Evolutionary conservation across 2,797 vertebrate genomes (phyloP).

Genomic region (Diplodus puntazzo): DNA sequence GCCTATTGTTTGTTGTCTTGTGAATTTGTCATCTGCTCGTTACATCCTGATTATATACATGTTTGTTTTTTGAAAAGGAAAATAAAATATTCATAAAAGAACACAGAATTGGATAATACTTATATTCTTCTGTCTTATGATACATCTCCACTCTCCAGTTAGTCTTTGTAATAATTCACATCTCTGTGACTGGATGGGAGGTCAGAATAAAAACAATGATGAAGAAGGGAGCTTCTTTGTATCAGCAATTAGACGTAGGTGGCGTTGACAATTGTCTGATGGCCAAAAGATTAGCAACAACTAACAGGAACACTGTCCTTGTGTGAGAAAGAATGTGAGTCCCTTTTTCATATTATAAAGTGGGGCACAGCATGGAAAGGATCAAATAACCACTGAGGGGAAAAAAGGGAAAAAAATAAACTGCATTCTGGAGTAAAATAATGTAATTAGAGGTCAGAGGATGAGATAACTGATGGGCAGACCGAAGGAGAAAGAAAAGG

Average conservation of each 20-base stretch:
- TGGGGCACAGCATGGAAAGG: background rate
- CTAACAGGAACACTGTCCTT: slow-evolving; percentile 37
- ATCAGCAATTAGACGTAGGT: slow-evolving; percentile 19
- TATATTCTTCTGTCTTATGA: background rate
- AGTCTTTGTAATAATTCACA: background rate
- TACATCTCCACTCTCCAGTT: background rate
- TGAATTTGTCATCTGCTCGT: no score
- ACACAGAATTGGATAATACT: no score
- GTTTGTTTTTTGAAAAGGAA: background rate
- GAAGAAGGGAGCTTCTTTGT: slow-evolving; percentile 17
- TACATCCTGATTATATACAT: no score
- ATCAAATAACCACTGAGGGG: background rate
- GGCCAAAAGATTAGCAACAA: slow-evolving; percentile 17
- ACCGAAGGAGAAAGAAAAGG: background rate
- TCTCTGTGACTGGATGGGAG: background rate
- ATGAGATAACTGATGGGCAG: slow-evolving; percentile 3
- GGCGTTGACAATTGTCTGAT: slow-evolving; percentile 1
- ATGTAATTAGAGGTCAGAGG: slow-evolving; percentile 11
- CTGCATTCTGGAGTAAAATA: slow-evolving; percentile 5
- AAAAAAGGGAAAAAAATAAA: background rate
- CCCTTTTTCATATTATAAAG: slow-evolving; percentile 20
- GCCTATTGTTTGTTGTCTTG: no score
- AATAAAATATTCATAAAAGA: no score
- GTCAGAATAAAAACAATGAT: slow-evolving; percentile 17
- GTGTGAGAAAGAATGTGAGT: slow-evolving; percentile 17